These are phyloP conservation scores for Alaudala cheleensis DNA, from an alignment of 2,113 vertebrate genomes.

Conservation along the genomic window DNA sequence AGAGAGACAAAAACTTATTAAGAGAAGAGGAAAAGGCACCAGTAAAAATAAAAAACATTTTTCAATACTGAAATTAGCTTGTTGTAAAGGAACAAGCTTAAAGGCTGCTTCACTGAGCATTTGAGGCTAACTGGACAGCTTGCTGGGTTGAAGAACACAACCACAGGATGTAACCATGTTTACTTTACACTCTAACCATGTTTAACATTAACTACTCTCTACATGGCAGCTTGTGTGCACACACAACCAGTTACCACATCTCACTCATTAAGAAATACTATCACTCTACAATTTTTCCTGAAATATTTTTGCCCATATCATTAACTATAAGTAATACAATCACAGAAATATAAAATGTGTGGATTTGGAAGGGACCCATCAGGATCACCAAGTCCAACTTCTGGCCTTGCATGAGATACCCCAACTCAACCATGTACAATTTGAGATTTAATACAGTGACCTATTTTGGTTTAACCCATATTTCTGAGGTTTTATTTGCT, in stretches of 20 bases:
- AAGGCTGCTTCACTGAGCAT: not conserved
- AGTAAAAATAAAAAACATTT: not conserved
- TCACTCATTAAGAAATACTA: not conserved
- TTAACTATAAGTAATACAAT: not conserved
- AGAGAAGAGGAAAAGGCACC: not conserved
- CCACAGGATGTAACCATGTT: not conserved
- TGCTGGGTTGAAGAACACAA: not conserved
- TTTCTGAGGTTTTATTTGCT: not conserved
- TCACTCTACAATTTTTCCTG: not conserved
- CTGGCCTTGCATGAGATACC: not conserved
- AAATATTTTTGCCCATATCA: not conserved
- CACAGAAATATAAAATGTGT: not conserved
- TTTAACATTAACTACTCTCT: not conserved
- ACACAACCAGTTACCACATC: not conserved
- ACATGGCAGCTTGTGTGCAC: not conserved
- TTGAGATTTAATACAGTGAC: not conserved
- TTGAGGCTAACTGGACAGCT: not conserved
- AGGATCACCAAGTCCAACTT: rapidly evolving
- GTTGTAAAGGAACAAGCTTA: not conserved
- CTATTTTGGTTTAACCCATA: not conserved
- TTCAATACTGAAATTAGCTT: not conserved
- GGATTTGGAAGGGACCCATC: not conserved
- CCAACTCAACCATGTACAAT: not conserved
- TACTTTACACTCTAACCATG: not conserved
- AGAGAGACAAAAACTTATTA: not conserved